These are phyloP conservation scores for Lysiphlebus fabarum DNA, from an alignment of 1,140 invertebrate species.

Conservation along the genomic window DNA sequence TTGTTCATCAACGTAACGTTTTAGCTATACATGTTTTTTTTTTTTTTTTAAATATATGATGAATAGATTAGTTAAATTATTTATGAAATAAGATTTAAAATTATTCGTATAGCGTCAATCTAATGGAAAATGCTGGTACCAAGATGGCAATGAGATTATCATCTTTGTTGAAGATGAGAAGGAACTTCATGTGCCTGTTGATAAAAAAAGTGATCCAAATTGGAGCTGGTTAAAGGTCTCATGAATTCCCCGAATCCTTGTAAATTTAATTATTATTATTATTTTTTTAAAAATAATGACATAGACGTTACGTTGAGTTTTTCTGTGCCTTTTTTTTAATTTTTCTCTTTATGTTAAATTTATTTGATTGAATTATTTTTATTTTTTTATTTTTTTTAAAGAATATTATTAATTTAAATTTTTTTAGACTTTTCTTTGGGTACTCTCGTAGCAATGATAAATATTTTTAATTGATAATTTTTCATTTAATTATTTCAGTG, in stretches of 20 bases:
- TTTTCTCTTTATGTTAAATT: slow-evolving; percentile 19
- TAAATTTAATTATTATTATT: not conserved
- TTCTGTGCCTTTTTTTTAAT: too few species aligned
- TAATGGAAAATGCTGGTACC: slow-evolving; percentile 45
- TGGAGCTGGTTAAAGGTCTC: slow-evolving; percentile 67
- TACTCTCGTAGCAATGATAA: slow-evolving; percentile 17
- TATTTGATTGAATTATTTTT: slow-evolving; percentile 9
- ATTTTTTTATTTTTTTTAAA: slow-evolving; percentile 6
- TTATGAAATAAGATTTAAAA: slow-evolving; percentile 3
- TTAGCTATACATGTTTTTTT: not conserved
- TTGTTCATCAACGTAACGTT: not conserved
- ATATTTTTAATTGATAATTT: slow-evolving; percentile 8
- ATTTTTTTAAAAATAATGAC: not conserved
- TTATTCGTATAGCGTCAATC: slow-evolving; percentile 36
- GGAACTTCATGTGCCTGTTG: slow-evolving; percentile 60
- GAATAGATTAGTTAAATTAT: not conserved
- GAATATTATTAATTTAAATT: not conserved
- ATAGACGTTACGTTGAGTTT: slow-evolving; percentile 1
- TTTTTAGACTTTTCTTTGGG: slow-evolving; percentile 4
- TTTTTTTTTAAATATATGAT: not conserved
- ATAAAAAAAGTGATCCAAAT: slow-evolving; percentile 60
- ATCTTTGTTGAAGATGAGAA: slow-evolving; percentile 60
- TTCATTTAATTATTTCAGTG: slow-evolving; percentile 7
- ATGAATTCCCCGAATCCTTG: slow-evolving; percentile 13
- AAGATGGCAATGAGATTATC: slow-evolving; percentile 52